Conservation (phyloP, 1,140 invertebrate genomes). For the Lucilia sericata region DNA sequence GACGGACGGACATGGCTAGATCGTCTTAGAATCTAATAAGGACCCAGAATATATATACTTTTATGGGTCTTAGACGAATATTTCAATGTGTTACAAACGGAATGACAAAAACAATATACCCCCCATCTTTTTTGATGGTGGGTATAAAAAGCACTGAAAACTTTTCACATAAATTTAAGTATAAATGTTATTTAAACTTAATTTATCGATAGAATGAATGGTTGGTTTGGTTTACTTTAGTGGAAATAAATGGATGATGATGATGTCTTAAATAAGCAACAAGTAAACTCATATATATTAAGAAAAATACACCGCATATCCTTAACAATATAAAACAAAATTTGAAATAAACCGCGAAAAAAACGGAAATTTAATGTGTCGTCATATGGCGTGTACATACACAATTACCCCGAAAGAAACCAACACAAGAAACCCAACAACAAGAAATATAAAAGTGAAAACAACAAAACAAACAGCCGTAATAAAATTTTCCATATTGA, state of each 20-base stretch:
- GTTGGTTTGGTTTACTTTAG: slow-evolving; percentile 20
- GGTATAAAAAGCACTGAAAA: neutral
- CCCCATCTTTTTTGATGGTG: too few species aligned
- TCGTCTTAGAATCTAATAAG: too few species aligned
- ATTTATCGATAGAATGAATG: slow-evolving; percentile 38
- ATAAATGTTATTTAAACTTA: slow-evolving; percentile 42
- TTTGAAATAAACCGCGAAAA: slow-evolving; percentile 33
- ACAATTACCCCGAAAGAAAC: neutral
- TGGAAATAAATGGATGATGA: slow-evolving; percentile 17
- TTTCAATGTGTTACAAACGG: too few species aligned
- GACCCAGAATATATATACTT: too few species aligned
- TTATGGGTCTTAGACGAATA: too few species aligned
- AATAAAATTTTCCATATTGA: slow-evolving; percentile 33
- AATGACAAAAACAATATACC: too few species aligned
- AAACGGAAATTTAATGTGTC: slow-evolving; percentile 36
- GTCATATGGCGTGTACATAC: slow-evolving; percentile 13
- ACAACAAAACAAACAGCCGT: slow-evolving; percentile 2
- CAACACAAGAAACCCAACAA: neutral
- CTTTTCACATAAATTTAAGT: slow-evolving; percentile 41
- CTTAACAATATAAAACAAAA: neutral
- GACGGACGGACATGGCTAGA: too few species aligned
- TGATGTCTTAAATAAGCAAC: slow-evolving; percentile 37
- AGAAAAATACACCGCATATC: neutral
- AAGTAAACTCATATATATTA: slow-evolving; percentile 3
- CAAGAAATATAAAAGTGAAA: slow-evolving; percentile 4